Percentiles rank a stretch among this genome's conserved stretches.
Conservation (phyloP, 2,888 invertebrate genomes). For the Tridacna gigas region DNA sequence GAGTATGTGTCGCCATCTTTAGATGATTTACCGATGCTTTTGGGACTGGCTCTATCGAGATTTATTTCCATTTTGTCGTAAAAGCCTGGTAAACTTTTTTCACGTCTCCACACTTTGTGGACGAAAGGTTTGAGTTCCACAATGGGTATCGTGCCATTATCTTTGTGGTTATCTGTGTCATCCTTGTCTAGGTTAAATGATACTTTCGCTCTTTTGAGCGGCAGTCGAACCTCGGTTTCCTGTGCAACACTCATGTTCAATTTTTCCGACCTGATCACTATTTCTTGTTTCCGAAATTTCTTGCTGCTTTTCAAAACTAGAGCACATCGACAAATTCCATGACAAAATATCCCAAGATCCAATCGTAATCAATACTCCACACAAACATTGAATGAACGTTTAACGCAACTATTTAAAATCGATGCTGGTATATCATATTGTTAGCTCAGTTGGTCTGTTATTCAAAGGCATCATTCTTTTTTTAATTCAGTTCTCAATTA, state of each 20-base stretch:
- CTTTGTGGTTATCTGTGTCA: slow-evolving; percentile 19
- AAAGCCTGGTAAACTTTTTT: slow-evolving; percentile 75
- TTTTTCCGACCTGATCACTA: neutral
- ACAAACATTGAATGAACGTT: slow-evolving; percentile 18
- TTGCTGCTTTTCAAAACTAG: neutral
- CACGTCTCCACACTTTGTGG: slow-evolving; percentile 77
- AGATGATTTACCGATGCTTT: slow-evolving; percentile 16
- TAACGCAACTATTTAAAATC: slow-evolving; percentile 19
- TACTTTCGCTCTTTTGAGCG: slow-evolving; percentile 50
- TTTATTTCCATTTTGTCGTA: slow-evolving; percentile 51
- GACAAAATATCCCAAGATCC: no score
- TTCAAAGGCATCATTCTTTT: neutral
- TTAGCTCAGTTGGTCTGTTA: neutral
- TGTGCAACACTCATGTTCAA: slow-evolving; percentile 20
- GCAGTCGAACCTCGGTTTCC: neutral
- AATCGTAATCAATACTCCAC: slow-evolving; percentile 15
- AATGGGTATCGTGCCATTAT: slow-evolving; percentile 70
- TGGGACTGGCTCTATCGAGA: slow-evolving; percentile 19
- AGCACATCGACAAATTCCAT: no score
- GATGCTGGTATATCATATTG: slow-evolving; percentile 9
- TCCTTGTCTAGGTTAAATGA: slow-evolving; percentile 53
- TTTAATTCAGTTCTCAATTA: neutral
- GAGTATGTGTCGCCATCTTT: slow-evolving; percentile 42
- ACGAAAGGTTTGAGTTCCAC: slow-evolving; percentile 78
- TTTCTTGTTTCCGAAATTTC: neutral